phyloP scores from a whole-genome alignment of 1,140 invertebrate genomes.

The Lepidotrigona ventralis region DNA sequence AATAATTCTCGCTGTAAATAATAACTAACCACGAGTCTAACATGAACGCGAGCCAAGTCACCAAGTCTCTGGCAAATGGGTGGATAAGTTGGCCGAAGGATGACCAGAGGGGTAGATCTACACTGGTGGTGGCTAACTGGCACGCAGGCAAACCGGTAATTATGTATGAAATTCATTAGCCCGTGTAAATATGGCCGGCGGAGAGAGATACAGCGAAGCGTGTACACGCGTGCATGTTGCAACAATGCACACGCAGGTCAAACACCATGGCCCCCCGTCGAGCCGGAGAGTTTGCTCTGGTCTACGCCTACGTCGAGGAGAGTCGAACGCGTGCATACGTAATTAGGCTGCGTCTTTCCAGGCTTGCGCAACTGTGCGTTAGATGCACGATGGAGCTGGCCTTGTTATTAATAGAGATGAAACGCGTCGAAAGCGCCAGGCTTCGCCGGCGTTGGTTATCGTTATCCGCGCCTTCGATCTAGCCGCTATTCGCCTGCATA shows the following conservation, averaged over 20 bases:
- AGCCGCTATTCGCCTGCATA: not conserved
- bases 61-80: not conserved
- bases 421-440: conserved; percentile 16
- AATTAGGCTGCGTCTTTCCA: conserved; percentile 41
- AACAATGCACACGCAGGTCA: conserved; percentile 34
- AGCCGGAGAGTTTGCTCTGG: not conserved
- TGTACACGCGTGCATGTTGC: conserved; percentile 17
- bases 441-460: not conserved
- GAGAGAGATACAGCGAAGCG: conserved; percentile 4
- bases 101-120: not conserved
- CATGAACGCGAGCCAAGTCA: not conserved
- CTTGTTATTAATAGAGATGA: conserved; percentile 33
- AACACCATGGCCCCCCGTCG: conserved; percentile 20
- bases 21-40: not conserved
- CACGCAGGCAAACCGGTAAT: conserved; percentile 48
- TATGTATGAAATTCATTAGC: conserved; percentile 75
- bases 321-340: conserved; percentile 30
- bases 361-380: conserved; percentile 9
- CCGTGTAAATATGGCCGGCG: conserved; percentile 63
- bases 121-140: not conserved
- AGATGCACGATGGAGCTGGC: not conserved
- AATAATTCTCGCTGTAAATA: not conserved
- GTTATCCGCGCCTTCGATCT: not conserved
- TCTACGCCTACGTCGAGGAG: not conserved
- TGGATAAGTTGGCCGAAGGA: not conserved